phyloP scores from a whole-genome alignment of 2,797 vertebrate species.

The Macrochelys suwanniensis region DNA sequence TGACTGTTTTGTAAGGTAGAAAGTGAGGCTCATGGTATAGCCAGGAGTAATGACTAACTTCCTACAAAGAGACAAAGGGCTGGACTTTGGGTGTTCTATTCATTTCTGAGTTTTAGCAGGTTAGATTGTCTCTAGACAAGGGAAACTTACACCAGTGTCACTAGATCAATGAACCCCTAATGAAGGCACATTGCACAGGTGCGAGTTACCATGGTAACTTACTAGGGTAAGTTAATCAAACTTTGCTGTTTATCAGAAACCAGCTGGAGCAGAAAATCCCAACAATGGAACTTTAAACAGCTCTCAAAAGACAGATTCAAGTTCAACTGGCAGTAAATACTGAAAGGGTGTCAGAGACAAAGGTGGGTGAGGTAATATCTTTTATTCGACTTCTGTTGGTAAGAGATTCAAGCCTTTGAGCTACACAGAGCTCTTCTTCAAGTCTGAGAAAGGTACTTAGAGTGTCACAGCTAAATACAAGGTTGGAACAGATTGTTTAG shows the following conservation, averaged over 20 bases:
- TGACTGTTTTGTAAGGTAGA: constrained; percentile 5
- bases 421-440: too few relatives aligned
- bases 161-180: constrained; percentile 4
- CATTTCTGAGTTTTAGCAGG: constrained; percentile 40
- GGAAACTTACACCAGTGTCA: constrained; percentile 20
- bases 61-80: neutral
- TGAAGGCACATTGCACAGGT: neutral
- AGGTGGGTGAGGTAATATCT: too few relatives aligned
- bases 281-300: constrained; percentile 28
- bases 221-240: constrained; percentile 44
- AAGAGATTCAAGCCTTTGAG: too few relatives aligned
- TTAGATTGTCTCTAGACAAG: neutral
- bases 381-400: too few relatives aligned
- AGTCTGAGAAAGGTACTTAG: too few relatives aligned
- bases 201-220: constrained; percentile 67
- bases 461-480: too few relatives aligned
- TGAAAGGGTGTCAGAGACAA: too few relatives aligned
- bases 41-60: neutral
- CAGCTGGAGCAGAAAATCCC: neutral
- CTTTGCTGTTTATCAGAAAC: constrained; percentile 51
- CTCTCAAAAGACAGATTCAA: constrained; percentile 36
- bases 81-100: constrained; percentile 15
- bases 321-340: constrained; percentile 6
- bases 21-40: neutral
- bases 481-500: too few relatives aligned